Conservation (phyloP, 2,797 vertebrate species). For the Protosalanx chinensis region DNA sequence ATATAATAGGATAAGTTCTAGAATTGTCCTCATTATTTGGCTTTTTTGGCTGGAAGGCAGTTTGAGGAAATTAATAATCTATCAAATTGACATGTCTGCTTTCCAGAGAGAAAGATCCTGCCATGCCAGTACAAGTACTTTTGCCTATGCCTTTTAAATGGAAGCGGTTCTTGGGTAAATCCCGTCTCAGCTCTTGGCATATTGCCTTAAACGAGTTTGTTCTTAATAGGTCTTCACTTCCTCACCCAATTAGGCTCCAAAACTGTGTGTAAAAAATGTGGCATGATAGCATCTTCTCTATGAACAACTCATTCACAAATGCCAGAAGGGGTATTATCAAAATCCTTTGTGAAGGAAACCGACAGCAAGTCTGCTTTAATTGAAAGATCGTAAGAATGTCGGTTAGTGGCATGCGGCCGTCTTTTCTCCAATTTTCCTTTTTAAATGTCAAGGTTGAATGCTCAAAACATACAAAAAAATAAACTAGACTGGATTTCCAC, state of each 20-base stretch:
- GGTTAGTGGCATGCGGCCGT: slow-evolving; percentile 23
- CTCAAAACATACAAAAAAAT: slow-evolving; percentile 34
- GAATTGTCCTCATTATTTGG: slow-evolving; percentile 10
- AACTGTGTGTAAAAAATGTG: slow-evolving; percentile 65
- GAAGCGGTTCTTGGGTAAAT: slow-evolving; percentile 28
- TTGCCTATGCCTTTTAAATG: slow-evolving; percentile 45
- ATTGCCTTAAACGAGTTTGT: slow-evolving; percentile 46
- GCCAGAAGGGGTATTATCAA: slow-evolving; percentile 73
- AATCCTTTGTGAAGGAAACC: slow-evolving; percentile 62
- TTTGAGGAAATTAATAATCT: slow-evolving; percentile 4
- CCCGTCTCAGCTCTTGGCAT: slow-evolving; percentile 50
- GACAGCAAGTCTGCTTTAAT: slow-evolving; percentile 63
- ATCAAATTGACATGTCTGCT: slow-evolving; percentile 10
- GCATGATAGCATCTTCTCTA: slow-evolving; percentile 40
- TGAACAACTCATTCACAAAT: slow-evolving; percentile 68
- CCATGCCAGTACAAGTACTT: slow-evolving; percentile 28
- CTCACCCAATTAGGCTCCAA: slow-evolving; percentile 72
- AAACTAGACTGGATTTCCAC: slow-evolving; percentile 24
- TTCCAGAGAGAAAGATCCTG: slow-evolving; percentile 14
- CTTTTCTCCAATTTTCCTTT: slow-evolving; percentile 41
- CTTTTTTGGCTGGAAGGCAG: not conserved
- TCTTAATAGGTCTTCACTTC: slow-evolving; percentile 64
- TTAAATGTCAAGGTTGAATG: slow-evolving; percentile 66
- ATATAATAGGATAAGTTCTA: not conserved
- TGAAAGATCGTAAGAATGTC: slow-evolving; percentile 66